Conservation (phyloP, 2,113 vertebrate genomes). For the Chaenocephalus aceratus region DNA sequence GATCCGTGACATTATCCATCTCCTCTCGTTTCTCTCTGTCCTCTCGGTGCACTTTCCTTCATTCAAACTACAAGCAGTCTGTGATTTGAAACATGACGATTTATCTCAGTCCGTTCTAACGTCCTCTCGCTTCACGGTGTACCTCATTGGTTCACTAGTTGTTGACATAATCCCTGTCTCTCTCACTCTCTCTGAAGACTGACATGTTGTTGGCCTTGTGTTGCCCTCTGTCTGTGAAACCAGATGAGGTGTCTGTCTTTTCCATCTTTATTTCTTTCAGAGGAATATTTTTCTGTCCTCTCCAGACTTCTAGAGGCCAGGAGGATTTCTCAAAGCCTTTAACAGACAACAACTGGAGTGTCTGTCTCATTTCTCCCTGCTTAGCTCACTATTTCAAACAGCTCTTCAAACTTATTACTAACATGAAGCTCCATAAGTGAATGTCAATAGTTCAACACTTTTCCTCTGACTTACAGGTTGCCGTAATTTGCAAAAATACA, state of each 20-base stretch:
- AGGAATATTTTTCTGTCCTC: conserved; percentile 40
- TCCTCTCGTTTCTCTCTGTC: conserved; percentile 21
- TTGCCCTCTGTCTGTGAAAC: conserved; percentile 36
- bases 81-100: conserved; percentile 35
- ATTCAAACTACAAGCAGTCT: background rate
- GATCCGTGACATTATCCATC: conserved; percentile 41
- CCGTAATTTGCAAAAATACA: too few species aligned
- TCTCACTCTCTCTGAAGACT: conserved; percentile 31
- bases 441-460: too few species aligned
- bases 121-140: conserved; percentile 2
- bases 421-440: too few species aligned
- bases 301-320: conserved; percentile 1
- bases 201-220: conserved; percentile 41
- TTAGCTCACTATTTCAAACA: too few species aligned
- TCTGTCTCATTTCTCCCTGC: too few species aligned
- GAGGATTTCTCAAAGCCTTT: conserved; percentile 18
- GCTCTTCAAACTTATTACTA: too few species aligned
- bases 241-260: conserved; percentile 45
- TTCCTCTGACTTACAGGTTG: too few species aligned
- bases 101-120: background rate
- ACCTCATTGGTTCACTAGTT: conserved; percentile 4
- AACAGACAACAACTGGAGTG: background rate
- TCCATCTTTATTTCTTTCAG: conserved; percentile 56
- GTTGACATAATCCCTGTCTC: conserved; percentile 46
- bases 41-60: conserved; percentile 39